phyloP scores from a whole-genome alignment of 2,888 invertebrate genomes.

The Sinelater perroti region DNA sequence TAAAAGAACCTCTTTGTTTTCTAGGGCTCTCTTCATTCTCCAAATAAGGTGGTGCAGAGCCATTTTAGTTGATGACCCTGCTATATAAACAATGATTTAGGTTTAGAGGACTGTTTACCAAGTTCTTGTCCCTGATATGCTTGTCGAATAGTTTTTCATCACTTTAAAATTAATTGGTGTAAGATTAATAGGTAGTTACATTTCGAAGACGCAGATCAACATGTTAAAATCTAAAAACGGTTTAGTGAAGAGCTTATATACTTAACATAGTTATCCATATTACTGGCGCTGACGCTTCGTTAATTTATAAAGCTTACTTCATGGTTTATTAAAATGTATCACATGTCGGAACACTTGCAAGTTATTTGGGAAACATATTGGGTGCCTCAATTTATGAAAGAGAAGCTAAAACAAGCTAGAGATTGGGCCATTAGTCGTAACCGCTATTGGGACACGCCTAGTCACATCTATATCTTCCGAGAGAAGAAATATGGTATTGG shows the following conservation, averaged over 20 bases:
- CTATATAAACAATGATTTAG: too few species aligned
- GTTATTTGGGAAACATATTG: slow-evolving; percentile 91
- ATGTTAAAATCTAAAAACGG: too few species aligned
- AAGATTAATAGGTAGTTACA: too few species aligned
- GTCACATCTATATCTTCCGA: slow-evolving; percentile 88
- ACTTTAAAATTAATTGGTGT: too few species aligned
- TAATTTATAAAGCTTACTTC: slow-evolving; percentile 99
- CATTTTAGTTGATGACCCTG: too few species aligned
- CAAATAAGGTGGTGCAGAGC: too few species aligned
- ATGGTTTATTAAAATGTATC: slow-evolving; percentile 97
- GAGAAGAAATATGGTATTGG: slow-evolving; percentile 93
- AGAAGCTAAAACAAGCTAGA: slow-evolving; percentile 93
- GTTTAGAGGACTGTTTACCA: too few species aligned
- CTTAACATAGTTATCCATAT: slow-evolving; percentile 97
- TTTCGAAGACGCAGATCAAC: too few species aligned
- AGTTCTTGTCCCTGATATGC: too few species aligned
- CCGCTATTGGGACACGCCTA: slow-evolving; percentile 99
- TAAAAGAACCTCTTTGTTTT: too few species aligned
- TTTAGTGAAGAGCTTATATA: slow-evolving; percentile 74
- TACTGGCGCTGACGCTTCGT: slow-evolving; percentile 99
- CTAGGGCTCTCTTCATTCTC: too few species aligned
- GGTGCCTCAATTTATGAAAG: slow-evolving; percentile 98
- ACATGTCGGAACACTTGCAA: slow-evolving; percentile 82
- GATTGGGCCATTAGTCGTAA: slow-evolving; percentile 99
- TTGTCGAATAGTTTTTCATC: too few species aligned